Conservation (phyloP, 1,140 invertebrate genomes). For the Nautilus pompilius region DNA sequence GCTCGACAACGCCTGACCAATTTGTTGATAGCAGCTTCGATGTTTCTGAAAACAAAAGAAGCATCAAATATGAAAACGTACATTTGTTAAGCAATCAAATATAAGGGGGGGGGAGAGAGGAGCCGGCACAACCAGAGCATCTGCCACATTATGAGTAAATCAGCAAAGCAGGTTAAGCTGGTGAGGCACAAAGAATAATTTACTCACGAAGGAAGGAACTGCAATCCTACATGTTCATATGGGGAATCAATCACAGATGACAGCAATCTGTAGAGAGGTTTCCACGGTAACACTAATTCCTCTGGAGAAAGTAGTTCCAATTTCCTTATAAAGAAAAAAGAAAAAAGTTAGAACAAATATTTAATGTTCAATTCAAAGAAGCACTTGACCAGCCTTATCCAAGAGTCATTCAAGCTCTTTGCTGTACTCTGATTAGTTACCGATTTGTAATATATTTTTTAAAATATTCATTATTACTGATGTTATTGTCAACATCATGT, state of each 20-base stretch:
- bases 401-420: no score
- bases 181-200: neutral
- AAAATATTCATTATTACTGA: no score
- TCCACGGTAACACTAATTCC: constrained; percentile 81
- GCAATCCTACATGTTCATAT: constrained; percentile 62
- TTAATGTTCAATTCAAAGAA: no score
- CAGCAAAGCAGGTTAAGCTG: neutral
- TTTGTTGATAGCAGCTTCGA: constrained; percentile 46
- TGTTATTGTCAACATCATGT: no score
- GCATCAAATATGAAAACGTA: constrained; percentile 9
- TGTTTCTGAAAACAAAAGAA: constrained; percentile 41
- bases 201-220: constrained; percentile 61
- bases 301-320: constrained; percentile 71
- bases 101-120: neutral
- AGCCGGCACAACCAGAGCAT: no score
- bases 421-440: no score
- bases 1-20: constrained; percentile 45
- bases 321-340: constrained; percentile 64
- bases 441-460: no score
- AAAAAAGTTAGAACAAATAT: constrained; percentile 1
- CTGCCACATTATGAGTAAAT: neutral
- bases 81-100: neutral
- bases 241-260: constrained; percentile 58
- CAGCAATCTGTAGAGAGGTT: constrained; percentile 74
- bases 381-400: no score